These are phyloP conservation scores for Synanthedon myopaeformis DNA, from an alignment of 2,888 invertebrate genomes.

Conservation along the genomic window DNA sequence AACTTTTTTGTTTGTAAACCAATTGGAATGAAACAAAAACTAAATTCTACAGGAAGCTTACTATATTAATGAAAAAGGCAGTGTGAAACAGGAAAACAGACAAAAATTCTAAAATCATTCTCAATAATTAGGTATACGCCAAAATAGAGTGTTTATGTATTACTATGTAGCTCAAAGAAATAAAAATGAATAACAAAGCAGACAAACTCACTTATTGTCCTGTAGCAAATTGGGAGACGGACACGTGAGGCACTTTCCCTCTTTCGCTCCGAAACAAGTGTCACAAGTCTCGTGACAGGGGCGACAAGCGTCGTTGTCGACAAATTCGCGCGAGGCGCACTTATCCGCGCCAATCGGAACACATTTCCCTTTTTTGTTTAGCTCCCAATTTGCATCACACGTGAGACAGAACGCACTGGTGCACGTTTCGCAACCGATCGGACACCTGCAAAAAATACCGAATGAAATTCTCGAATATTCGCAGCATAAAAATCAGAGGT, in stretches of 20 bases:
- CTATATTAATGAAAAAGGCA: no score
- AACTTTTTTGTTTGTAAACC: no score
- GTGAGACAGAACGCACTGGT: constrained; percentile 78
- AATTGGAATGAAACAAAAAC: no score
- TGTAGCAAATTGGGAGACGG: constrained; percentile 79
- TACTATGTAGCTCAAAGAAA: not conserved
- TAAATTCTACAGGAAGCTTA: no score
- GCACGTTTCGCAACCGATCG: constrained; percentile 82
- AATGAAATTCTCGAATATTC: not conserved
- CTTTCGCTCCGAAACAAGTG: constrained; percentile 83
- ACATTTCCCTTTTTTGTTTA: constrained; percentile 82
- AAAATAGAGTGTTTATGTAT: no score
- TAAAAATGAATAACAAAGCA: not conserved
- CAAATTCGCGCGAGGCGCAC: constrained; percentile 75
- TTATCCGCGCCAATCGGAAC: constrained; percentile 76
- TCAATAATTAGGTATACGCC: no score
- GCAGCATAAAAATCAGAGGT: not conserved
- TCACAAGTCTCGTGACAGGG: constrained; percentile 84
- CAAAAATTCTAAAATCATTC: no score
- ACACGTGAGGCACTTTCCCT: constrained; percentile 80
- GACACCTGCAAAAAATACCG: constrained; percentile 61
- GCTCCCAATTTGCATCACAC: constrained; percentile 80
- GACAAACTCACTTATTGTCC: constrained; percentile 50
- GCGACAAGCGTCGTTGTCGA: constrained; percentile 75
- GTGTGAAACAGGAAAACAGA: no score